These are phyloP conservation scores for Ailurus styani DNA, from an alignment of 2,113 vertebrate genomes.

Conservation along the genomic window DNA sequence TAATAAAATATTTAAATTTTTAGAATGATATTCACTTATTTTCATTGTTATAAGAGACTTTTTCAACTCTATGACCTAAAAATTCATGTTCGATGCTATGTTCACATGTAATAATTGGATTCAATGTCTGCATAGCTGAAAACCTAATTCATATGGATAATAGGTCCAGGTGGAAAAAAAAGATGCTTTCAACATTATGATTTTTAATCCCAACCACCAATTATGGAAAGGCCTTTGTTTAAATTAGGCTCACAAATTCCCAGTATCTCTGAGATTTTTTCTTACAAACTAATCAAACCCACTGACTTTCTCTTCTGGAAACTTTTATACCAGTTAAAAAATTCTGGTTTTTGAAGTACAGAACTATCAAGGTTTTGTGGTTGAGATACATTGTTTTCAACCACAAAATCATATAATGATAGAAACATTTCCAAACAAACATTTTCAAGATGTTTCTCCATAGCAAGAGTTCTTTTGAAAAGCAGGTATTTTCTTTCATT, in stretches of 20 bases:
- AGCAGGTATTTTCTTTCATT: not conserved
- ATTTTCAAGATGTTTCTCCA: conserved; percentile 29
- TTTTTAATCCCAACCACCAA: not conserved
- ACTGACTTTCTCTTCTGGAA: not conserved
- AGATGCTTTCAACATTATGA: not conserved
- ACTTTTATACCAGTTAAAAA: not conserved
- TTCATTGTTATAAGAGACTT: not conserved
- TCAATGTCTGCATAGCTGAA: not conserved
- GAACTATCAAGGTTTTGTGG: not conserved
- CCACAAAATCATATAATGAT: not conserved
- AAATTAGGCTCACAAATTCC: not conserved
- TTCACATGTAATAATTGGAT: not conserved
- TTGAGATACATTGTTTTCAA: not conserved
- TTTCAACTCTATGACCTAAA: not conserved
- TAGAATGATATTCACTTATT: not conserved
- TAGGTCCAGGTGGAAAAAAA: not conserved
- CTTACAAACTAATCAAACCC: not conserved
- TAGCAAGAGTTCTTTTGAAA: not conserved
- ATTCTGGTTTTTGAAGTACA: not conserved
- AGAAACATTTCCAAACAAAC: not conserved
- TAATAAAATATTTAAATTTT: not conserved
- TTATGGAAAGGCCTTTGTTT: not conserved
- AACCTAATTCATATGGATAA: not conserved
- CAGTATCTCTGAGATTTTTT: not conserved
- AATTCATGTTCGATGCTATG: not conserved